phyloP scores from a whole-genome alignment of 2,888 invertebrate genomes.

The Ochropleura leucogaster region DNA sequence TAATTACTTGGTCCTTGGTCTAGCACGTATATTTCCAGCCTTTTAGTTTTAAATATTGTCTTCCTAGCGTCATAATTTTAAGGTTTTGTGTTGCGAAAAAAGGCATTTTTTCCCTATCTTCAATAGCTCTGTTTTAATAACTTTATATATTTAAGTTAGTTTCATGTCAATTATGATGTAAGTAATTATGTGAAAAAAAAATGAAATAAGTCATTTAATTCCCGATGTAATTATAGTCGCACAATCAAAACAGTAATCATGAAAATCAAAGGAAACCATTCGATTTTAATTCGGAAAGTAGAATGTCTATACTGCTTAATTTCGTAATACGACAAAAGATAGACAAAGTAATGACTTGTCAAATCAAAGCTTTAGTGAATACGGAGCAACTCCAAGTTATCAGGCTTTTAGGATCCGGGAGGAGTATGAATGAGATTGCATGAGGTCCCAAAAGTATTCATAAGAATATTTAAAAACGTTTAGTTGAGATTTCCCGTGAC shows the following conservation, averaged over 20 bases:
- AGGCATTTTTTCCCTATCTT: constrained; percentile 2
- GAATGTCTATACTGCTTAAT: no score
- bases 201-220: background rate
- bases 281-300: no score
- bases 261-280: background rate
- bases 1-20: constrained; percentile 76
- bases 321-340: no score
- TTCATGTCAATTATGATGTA: background rate
- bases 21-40: constrained; percentile 54
- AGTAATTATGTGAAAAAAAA: background rate
- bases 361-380: no score
- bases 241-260: background rate
- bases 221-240: background rate
- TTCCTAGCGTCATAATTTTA: background rate
- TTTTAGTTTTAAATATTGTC: constrained; percentile 21
- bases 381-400: no score
- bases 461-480: no score
- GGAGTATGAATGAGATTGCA: no score
- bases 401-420: background rate
- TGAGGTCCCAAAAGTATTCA: background rate
- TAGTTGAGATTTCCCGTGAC: no score
- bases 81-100: constrained; percentile 9
- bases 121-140: background rate
- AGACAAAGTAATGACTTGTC: no score
- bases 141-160: constrained; percentile 1